Evolutionary conservation across 2,888 invertebrate genomes (phyloP).

Genomic region (Pherbina coryleti): DNA sequence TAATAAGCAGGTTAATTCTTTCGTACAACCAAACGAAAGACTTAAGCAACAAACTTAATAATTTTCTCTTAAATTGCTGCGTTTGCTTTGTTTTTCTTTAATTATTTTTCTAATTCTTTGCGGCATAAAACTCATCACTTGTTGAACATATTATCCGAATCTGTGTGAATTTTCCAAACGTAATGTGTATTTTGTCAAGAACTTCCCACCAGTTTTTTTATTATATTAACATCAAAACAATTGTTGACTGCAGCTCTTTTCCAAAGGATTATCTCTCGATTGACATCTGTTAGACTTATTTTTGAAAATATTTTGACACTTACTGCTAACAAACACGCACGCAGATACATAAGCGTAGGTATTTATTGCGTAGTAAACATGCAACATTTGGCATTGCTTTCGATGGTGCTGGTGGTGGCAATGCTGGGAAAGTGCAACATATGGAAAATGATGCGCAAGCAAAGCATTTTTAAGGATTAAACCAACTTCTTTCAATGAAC

Average conservation of each 20-base stretch:
- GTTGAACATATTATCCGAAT: not conserved
- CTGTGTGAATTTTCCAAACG: not conserved
- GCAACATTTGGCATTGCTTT: not conserved
- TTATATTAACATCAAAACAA: not conserved
- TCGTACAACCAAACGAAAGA: not conserved
- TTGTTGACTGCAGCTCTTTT: not conserved
- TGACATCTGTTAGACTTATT: slow-evolving; percentile 13
- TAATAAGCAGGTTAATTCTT: no score
- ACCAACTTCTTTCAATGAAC: not conserved
- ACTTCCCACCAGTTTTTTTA: not conserved
- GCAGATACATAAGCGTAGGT: not conserved
- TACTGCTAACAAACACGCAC: not conserved
- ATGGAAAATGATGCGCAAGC: not conserved
- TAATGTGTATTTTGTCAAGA: not conserved
- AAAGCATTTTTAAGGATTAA: not conserved
- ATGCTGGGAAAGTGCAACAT: slow-evolving; percentile 14
- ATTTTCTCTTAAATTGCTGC: no score
- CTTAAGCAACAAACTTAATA: slow-evolving; percentile 15
- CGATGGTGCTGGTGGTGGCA: not conserved
- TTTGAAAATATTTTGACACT: not conserved
- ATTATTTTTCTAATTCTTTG: not conserved
- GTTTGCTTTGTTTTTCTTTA: not conserved
- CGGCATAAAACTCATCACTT: not conserved
- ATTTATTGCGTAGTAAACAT: not conserved
- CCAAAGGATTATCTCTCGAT: not conserved